Conservation (phyloP, 2,113 vertebrate genomes). For the Tautogolabrus adspersus region DNA sequence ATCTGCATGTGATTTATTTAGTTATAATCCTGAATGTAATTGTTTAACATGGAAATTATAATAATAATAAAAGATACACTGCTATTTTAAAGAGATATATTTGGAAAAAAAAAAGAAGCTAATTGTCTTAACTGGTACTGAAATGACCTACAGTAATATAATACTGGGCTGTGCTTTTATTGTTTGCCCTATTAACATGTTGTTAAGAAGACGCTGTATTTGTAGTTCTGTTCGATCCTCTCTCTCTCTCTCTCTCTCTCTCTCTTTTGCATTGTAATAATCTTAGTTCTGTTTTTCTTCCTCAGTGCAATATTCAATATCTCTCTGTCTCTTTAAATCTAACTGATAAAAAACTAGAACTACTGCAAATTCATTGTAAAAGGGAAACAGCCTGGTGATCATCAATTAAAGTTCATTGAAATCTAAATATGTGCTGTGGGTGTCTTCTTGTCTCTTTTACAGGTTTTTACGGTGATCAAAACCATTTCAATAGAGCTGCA, state of each 20-base stretch:
- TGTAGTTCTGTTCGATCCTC: slow-evolving; percentile 76
- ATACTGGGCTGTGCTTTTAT: slow-evolving; percentile 86
- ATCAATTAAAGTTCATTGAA: slow-evolving; percentile 88
- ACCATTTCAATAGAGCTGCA: too few relatives aligned
- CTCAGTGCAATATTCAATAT: slow-evolving; percentile 88
- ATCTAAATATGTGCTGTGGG: slow-evolving; percentile 33
- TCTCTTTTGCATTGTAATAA: slow-evolving; percentile 80
- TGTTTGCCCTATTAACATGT: slow-evolving; percentile 85
- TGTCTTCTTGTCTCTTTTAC: background rate
- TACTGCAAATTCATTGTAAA: slow-evolving; percentile 87
- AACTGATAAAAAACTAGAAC: slow-evolving; percentile 81
- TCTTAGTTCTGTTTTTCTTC: slow-evolving; percentile 81
- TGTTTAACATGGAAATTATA: slow-evolving; percentile 85
- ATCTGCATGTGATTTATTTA: slow-evolving; percentile 91
- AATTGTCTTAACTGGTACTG: slow-evolving; percentile 88
- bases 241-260: slow-evolving; percentile 26
- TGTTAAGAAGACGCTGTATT: slow-evolving; percentile 85
- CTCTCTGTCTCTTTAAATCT: slow-evolving; percentile 81
- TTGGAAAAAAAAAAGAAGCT: slow-evolving; percentile 82
- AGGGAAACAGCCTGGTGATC: slow-evolving; percentile 88
- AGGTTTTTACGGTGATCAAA: too few relatives aligned
- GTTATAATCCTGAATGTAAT: slow-evolving; percentile 91
- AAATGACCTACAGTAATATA: slow-evolving; percentile 84
- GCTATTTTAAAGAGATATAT: slow-evolving; percentile 85
- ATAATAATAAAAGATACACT: slow-evolving; percentile 74